Evolutionary conservation across 2,797 vertebrate genomes (phyloP), one percentile per base, ranked within the genome.

Genomic region (Astyanax mexicanus): DNA sequence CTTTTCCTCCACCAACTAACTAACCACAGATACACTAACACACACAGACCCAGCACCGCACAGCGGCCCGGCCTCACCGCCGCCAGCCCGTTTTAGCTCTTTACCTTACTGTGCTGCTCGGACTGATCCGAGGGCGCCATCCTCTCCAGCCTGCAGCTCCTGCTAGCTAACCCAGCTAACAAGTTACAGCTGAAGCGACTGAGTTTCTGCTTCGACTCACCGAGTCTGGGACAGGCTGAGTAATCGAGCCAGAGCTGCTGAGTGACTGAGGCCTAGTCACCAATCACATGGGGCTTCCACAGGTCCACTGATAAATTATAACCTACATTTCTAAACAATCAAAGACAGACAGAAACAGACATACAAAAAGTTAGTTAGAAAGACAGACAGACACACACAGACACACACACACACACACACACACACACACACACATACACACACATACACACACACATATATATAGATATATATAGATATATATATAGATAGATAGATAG

Each of bases 111-210:
- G 84, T 92, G 91, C 86, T 89, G 92, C 72, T 95, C 95, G 84
- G 92, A 85, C 88, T 94, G 94, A 58, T 97, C 96, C 80, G 95
- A 93, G 84, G 96, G 95, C 87, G 96, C 96, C 97, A 98, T 98
- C 89, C 96, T 97, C 77, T 64, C 73, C 83, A 92, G 92, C 75
- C 87, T 84, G 65, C 75, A 75, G 72, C 86, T 85, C 57, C 77
- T 83, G 60, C 69, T 40, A 29, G n/a, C n/a, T n/a, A n/a, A n/a
- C n/a, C 12, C 44, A 29, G 68, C 64, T 78, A 66, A 72, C n/a
- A 12, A 51, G 47, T 15, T n/a, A n/a, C n/a, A n/a, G 11, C 29
- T 42, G 8, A 52, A 1, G 37, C 1, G 54, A n/a, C n/a, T n/a
- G 17, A 32, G n/a, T n/a, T 52, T 5, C 7, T 19, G 45, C 32